Evolutionary conservation across 2,797 vertebrate species (phyloP).

Genomic region (Malurus splendens): DNA sequence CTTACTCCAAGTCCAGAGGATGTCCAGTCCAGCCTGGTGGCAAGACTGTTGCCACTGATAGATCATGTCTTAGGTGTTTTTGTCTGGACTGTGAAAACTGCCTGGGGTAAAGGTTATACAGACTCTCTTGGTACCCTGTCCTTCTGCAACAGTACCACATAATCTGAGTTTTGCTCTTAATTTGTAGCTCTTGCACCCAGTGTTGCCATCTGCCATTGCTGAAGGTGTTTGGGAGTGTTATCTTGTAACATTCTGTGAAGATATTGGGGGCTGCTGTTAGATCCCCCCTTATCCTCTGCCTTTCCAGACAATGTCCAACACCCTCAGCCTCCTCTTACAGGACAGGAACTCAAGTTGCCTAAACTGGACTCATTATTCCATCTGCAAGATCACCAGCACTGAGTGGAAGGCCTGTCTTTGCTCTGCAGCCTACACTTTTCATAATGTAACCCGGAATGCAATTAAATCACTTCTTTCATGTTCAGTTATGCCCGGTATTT

Average conservation of each 20-base stretch:
- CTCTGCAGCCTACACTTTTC: neutral
- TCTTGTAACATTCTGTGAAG: neutral
- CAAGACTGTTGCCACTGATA: neutral
- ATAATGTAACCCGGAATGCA: neutral
- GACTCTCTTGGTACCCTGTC: neutral
- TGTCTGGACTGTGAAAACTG: neutral
- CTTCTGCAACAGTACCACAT: neutral
- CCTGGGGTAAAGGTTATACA: neutral
- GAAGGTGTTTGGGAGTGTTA: neutral
- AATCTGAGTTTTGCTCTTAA: neutral
- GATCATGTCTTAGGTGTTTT: rapidly evolving
- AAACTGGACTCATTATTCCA: neutral
- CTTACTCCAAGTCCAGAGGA: neutral
- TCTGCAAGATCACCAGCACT: neutral
- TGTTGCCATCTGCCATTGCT: neutral
- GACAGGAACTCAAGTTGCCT: neutral
- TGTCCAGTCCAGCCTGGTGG: neutral
- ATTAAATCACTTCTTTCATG: neutral
- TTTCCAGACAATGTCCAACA: neutral
- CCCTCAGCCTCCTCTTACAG: neutral
- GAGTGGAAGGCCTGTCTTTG: neutral
- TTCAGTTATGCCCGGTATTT: neutral
- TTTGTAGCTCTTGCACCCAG: neutral
- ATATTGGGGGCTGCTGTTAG: neutral
- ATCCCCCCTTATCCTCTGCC: neutral